Evolutionary conservation across 92 coral and sea anemone genomes (phyloP).

Genomic region (Palythoa grandis): DNA sequence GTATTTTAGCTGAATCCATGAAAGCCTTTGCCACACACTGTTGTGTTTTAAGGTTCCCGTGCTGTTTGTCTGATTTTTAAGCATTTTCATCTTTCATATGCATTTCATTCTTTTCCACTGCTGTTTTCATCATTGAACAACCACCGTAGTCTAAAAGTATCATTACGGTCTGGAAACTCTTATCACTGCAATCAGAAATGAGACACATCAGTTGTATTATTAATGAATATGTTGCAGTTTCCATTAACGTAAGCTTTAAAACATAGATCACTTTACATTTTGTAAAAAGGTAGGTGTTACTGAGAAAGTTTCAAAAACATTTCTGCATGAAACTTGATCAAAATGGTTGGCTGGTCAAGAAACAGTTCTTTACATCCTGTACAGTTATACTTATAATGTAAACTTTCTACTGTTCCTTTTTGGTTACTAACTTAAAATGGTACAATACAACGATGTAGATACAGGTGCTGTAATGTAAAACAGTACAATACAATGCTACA

Average conservation of each 20-base stretch:
- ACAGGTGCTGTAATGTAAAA: too few relatives aligned
- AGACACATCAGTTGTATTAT: not conserved
- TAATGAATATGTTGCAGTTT: not conserved
- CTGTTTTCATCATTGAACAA: not conserved
- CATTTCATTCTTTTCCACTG: not conserved
- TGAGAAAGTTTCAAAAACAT: too few relatives aligned
- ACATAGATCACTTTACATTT: not conserved
- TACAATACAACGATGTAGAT: too few relatives aligned
- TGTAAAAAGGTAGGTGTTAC: not conserved
- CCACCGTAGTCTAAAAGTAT: not conserved
- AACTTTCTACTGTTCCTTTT: too few relatives aligned
- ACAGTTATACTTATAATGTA: too few relatives aligned
- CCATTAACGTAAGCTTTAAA: too few relatives aligned
- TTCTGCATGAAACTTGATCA: too few relatives aligned
- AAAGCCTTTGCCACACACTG: not conserved
- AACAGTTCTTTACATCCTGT: too few relatives aligned
- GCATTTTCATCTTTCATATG: not conserved
- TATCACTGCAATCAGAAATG: not conserved
- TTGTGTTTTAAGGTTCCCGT: not conserved
- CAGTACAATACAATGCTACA: too few relatives aligned
- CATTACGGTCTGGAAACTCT: not conserved
- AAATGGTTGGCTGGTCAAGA: too few relatives aligned
- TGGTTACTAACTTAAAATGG: too few relatives aligned
- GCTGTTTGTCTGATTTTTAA: too few relatives aligned
- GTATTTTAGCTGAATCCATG: not conserved